phyloP scores from a whole-genome alignment of 2,888 invertebrate species.

The Tipula unca region DNA sequence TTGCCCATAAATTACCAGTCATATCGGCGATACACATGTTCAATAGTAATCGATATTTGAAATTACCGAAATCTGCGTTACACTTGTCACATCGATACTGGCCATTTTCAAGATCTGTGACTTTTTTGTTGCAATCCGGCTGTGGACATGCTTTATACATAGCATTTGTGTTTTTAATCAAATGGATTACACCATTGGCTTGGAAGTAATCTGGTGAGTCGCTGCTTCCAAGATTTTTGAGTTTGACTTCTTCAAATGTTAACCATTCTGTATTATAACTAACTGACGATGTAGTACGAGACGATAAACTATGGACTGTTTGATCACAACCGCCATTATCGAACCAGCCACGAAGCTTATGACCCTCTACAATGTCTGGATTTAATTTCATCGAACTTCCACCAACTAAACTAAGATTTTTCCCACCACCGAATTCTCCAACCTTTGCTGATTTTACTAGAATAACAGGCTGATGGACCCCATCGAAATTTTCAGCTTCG shows the following conservation, averaged over 20 bases:
- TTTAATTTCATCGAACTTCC: slow-evolving; percentile 65
- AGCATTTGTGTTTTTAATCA: slow-evolving; percentile 72
- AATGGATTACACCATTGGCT: slow-evolving; percentile 66
- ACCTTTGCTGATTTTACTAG: slow-evolving; percentile 78
- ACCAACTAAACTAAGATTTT: slow-evolving; percentile 52
- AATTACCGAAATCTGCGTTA: slow-evolving; percentile 70
- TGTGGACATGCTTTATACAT: slow-evolving; percentile 88
- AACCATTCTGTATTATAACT: slow-evolving; percentile 58
- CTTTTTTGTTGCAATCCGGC: slow-evolving; percentile 89
- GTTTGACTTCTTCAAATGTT: slow-evolving; percentile 65
- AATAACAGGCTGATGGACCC: slow-evolving; percentile 66
- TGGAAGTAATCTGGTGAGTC: slow-evolving; percentile 79
- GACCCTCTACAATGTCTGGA: slow-evolving; percentile 83
- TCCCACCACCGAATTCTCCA: slow-evolving; percentile 80
- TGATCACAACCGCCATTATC: slow-evolving; percentile 63
- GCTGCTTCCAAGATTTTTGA: slow-evolving; percentile 58
- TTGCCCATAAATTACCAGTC: slow-evolving; percentile 82
- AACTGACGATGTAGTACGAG: slow-evolving; percentile 47
- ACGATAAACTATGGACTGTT: slow-evolving; percentile 57
- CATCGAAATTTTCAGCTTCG: slow-evolving; percentile 79
- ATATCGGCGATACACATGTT: slow-evolving; percentile 76
- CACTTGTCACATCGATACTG: slow-evolving; percentile 94
- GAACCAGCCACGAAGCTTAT: slow-evolving; percentile 85
- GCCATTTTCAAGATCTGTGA: slow-evolving; percentile 80
- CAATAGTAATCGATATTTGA: slow-evolving; percentile 75